phyloP scores from a whole-genome alignment of 2,797 vertebrate genomes.

The Alfaro cultratus region DNA sequence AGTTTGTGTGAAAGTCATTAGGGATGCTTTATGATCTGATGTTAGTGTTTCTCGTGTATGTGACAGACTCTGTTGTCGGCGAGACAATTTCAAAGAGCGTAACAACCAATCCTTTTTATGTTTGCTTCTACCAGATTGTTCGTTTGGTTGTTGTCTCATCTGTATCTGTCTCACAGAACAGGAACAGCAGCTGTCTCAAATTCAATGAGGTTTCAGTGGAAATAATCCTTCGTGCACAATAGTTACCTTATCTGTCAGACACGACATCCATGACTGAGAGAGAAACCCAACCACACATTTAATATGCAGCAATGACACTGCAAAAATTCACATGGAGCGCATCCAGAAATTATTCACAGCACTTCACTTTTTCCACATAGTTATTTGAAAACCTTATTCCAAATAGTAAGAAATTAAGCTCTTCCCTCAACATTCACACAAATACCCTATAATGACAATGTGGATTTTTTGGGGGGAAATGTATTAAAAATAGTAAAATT shows the following conservation, averaged over 20 bases:
- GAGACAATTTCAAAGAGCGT: conserved; percentile 32
- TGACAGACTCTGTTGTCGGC: conserved; percentile 22
- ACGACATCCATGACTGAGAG: background rate
- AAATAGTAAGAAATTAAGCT: background rate
- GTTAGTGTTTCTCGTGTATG: conserved; percentile 13
- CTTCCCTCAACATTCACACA: background rate
- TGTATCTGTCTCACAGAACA: background rate
- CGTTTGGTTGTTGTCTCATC: background rate
- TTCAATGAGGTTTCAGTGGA: background rate
- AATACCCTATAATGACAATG: background rate
- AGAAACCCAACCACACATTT: background rate
- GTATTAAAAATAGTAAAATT: background rate
- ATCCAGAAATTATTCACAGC: background rate
- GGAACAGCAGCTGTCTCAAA: background rate
- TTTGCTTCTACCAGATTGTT: background rate
- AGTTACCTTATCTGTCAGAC: background rate
- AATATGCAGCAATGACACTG: background rate
- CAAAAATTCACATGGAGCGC: background rate
- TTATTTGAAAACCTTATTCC: background rate
- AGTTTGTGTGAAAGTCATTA: conserved; percentile 60
- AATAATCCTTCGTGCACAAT: background rate
- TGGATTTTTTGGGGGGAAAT: background rate
- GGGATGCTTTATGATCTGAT: conserved; percentile 58
- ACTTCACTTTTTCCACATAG: background rate
- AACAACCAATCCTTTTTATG: background rate